Conservation (phyloP, 2,888 invertebrate species). For the Eulithis prunata region DNA sequence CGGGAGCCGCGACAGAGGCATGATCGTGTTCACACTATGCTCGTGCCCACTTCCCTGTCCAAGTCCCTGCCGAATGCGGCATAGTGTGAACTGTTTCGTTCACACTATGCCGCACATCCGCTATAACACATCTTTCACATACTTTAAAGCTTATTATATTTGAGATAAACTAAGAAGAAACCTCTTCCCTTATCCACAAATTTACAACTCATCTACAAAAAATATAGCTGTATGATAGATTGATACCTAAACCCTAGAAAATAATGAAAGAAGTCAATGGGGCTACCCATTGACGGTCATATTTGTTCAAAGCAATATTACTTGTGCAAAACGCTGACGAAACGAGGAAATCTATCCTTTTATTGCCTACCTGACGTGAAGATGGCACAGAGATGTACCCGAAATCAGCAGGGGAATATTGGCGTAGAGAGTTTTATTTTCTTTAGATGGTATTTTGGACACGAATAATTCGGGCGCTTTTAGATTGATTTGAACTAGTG, state of each 20-base stretch:
- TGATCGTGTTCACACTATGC: too few species aligned
- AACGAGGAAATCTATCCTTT: constrained; percentile 10
- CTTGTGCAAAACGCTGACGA: constrained; percentile 6
- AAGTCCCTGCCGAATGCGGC: too few species aligned
- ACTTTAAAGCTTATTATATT: too few species aligned
- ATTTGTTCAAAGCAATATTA: constrained; percentile 15
- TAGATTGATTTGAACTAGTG: neutral
- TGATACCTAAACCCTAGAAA: constrained; percentile 1
- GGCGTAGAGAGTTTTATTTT: neutral
- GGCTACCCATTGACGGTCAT: constrained; percentile 5
- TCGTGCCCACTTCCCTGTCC: too few species aligned
- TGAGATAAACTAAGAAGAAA: too few species aligned
- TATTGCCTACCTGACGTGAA: constrained; percentile 11
- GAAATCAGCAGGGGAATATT: constrained; percentile 9
- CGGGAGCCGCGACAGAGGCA: too few species aligned
- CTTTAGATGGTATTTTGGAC: neutral
- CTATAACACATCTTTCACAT: neutral
- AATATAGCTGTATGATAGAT: too few species aligned
- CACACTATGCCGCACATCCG: too few species aligned
- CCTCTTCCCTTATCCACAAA: neutral
- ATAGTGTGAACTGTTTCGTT: too few species aligned
- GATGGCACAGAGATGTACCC: constrained; percentile 6
- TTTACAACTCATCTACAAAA: neutral
- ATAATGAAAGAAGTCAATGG: neutral
- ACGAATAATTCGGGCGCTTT: too few species aligned